Percentiles rank a stretch among this genome's conserved stretches.
Conservation (phyloP, 2,797 vertebrate genomes). For the Gymnothorax reevesii region DNA sequence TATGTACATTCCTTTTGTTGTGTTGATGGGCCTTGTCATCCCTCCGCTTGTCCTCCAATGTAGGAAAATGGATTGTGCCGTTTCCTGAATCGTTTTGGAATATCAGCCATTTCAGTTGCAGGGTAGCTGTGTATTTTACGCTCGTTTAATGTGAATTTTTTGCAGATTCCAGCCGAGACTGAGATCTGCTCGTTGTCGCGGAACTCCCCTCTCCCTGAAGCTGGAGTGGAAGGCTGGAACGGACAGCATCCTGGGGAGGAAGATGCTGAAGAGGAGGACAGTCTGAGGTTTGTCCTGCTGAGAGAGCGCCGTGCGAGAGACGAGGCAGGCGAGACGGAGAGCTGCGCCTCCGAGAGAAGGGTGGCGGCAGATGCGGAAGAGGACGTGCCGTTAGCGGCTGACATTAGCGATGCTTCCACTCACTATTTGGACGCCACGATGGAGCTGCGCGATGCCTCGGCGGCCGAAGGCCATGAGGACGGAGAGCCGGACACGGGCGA, state of each 20-base stretch:
- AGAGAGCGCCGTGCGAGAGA: constrained; percentile 25
- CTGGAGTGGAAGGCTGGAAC: constrained; percentile 58
- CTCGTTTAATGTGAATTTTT: constrained; percentile 25
- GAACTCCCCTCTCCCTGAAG: constrained; percentile 62
- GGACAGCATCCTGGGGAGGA: constrained; percentile 49
- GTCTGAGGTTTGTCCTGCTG: constrained; percentile 48
- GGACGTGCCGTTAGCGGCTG: constrained; percentile 54
- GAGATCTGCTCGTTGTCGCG: constrained; percentile 64
- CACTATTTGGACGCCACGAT: constrained; percentile 79
- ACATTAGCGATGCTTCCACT: constrained; percentile 68
- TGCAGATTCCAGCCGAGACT: constrained; percentile 70
- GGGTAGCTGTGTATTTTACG: background rate
- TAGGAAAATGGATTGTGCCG: too few relatives aligned
- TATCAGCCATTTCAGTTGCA: too few relatives aligned
- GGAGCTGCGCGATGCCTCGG: constrained; percentile 81
- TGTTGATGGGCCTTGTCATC: too few relatives aligned
- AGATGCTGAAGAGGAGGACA: constrained; percentile 45
- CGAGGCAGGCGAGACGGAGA: constrained; percentile 44
- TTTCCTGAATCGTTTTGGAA: too few relatives aligned
- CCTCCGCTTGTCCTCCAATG: too few relatives aligned
- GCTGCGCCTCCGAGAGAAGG: constrained; percentile 57
- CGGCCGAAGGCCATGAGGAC: constrained; percentile 65
- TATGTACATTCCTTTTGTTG: too few relatives aligned
- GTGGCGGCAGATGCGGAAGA: constrained; percentile 22
- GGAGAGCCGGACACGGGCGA: constrained; percentile 51